phyloP scores from a whole-genome alignment of 2,113 vertebrate genomes.

The Telmatochromis brichardi region DNA sequence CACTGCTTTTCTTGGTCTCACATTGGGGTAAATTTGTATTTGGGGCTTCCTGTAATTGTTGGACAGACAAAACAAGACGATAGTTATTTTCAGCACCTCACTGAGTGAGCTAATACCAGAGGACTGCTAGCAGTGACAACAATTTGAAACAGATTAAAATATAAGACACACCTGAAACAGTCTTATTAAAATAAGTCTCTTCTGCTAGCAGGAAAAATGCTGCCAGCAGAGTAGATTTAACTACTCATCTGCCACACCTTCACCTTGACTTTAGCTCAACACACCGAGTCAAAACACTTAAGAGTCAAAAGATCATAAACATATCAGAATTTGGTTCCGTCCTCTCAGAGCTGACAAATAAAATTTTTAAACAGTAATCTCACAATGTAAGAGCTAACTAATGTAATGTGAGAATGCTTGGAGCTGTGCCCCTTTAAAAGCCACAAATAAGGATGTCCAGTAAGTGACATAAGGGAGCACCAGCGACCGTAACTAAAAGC shows the following conservation, averaged over 20 bases:
- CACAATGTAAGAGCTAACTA: neutral
- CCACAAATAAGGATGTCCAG: neutral
- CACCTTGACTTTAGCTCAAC: neutral
- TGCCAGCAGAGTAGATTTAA: neutral
- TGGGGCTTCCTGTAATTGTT: neutral
- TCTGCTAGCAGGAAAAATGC: neutral
- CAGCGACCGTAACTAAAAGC: neutral
- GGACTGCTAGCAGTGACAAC: neutral
- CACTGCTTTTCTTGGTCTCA: neutral
- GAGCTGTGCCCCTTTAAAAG: neutral
- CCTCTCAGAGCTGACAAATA: neutral
- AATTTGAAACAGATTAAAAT: neutral
- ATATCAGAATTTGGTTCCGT: accelerated
- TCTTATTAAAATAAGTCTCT: neutral
- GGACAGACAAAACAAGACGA: neutral
- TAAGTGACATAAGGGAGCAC: neutral
- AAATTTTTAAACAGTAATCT: neutral
- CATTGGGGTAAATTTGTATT: neutral
- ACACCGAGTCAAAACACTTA: neutral
- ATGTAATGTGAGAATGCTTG: neutral
- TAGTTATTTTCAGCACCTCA: neutral
- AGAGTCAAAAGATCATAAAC: neutral
- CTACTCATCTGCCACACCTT: neutral
- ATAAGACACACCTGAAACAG: neutral
- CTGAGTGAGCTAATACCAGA: neutral